Percentiles rank a stretch among this genome's conserved stretches.
These are phyloP conservation scores for Pristionchus arcanus DNA, from an alignment of 2,888 invertebrate genomes.

Conservation along the genomic window DNA sequence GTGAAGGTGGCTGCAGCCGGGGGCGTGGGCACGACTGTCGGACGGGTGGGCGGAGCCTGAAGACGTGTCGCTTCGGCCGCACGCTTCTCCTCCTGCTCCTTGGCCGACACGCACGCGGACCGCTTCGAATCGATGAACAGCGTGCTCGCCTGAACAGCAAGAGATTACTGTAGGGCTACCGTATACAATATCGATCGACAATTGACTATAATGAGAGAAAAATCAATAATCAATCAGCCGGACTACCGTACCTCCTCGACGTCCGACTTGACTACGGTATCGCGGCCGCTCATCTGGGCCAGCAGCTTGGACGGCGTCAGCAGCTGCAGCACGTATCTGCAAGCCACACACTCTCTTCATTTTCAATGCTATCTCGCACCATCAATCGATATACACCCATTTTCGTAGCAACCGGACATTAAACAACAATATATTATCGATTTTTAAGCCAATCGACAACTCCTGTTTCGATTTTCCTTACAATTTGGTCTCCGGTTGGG, in stretches of 20 bases:
- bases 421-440: too few species aligned
- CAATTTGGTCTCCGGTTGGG: too few species aligned
- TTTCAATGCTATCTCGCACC: constrained; percentile 24
- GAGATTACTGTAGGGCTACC: neutral
- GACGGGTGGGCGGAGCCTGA: neutral
- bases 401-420: too few species aligned
- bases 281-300: constrained; percentile 81
- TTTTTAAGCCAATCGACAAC: too few species aligned
- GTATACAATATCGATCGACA: neutral
- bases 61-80: neutral
- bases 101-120: constrained; percentile 59
- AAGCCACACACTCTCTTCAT: constrained; percentile 54
- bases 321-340: constrained; percentile 92
- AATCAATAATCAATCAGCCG: neutral
- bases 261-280: constrained; percentile 81
- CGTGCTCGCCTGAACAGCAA: constrained; percentile 83
- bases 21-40: neutral
- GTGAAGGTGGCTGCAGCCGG: neutral
- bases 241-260: constrained; percentile 58
- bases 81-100: constrained; percentile 37
- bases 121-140: constrained; percentile 90
- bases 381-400: neutral
- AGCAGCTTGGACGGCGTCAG: constrained; percentile 92
- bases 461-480: too few species aligned
- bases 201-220: neutral